Percentiles rank a stretch among this genome's conserved stretches.
Conservation (phyloP, 1,140 invertebrate species). For the Melanaphis sacchari region DNA sequence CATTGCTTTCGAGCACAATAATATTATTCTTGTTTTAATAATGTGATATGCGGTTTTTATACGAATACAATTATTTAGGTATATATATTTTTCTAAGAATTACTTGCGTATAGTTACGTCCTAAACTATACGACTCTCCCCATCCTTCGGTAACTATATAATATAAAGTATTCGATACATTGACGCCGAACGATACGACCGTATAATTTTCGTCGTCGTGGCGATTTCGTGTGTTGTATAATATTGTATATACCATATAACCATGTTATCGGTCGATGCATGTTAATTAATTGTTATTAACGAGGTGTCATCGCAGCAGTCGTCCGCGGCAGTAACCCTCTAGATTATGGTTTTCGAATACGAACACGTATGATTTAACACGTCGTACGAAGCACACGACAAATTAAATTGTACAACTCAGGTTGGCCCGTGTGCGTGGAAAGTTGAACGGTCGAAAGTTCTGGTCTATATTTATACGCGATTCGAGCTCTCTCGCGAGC, state of each 20-base stretch:
- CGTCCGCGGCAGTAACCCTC: background rate
- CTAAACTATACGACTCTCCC: background rate
- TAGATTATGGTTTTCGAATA: background rate
- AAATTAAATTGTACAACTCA: background rate
- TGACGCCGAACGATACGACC: background rate
- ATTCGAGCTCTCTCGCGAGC: slow-evolving; percentile 31
- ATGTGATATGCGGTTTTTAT: too few species aligned
- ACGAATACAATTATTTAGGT: background rate
- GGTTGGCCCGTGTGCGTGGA: background rate
- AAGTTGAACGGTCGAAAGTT: slow-evolving; percentile 51
- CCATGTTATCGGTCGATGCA: background rate
- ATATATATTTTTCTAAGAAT: background rate
- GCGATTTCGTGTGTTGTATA: background rate
- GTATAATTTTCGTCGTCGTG: background rate
- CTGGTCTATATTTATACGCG: slow-evolving; percentile 41
- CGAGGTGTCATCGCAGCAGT: background rate
- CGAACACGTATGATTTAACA: background rate
- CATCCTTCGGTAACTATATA: background rate
- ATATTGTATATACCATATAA: background rate
- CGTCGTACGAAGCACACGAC: background rate
- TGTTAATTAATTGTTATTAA: background rate
- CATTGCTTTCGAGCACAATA: background rate
- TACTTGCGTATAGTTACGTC: background rate
- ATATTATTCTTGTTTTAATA: background rate
- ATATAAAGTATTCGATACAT: background rate